phyloP scores from a whole-genome alignment of 2,888 invertebrate species.

The Autographa gamma region DNA sequence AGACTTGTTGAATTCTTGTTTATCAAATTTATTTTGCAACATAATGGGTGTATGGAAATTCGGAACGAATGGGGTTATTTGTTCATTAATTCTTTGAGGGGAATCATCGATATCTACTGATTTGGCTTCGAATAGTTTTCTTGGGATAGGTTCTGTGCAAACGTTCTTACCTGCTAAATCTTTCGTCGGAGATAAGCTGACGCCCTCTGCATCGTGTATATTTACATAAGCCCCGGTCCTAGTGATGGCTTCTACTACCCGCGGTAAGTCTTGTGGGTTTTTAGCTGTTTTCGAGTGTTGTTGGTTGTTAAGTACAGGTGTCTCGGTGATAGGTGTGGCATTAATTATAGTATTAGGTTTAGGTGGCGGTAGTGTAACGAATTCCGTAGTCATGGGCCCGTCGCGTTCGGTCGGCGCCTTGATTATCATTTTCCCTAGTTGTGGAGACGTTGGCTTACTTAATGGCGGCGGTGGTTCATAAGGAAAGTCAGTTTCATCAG shows the following conservation, averaged over 20 bases:
- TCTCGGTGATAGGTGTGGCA: constrained; percentile 84
- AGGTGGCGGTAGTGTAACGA: constrained; percentile 88
- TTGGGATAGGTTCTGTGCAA: constrained; percentile 69
- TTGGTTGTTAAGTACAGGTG: constrained; percentile 66
- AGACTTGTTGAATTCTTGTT: constrained; percentile 69
- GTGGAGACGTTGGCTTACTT: constrained; percentile 90
- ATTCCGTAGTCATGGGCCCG: constrained; percentile 87
- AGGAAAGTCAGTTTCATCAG: constrained; percentile 85
- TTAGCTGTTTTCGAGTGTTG: constrained; percentile 71
- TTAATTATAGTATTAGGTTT: constrained; percentile 90
- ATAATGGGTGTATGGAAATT: constrained; percentile 85
- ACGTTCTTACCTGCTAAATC: constrained; percentile 92
- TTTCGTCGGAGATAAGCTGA: constrained; percentile 89
- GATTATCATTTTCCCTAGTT: constrained; percentile 90
- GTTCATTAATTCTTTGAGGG: constrained; percentile 66
- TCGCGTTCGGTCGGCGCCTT: constrained; percentile 86
- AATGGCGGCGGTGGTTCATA: constrained; percentile 79
- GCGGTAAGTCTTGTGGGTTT: constrained; percentile 78
- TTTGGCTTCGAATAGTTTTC: constrained; percentile 65
- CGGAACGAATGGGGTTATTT: constrained; percentile 82
- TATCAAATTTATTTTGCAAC: constrained; percentile 77
- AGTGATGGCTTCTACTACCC: constrained; percentile 84
- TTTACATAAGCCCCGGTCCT: constrained; percentile 92
- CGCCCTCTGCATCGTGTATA: constrained; percentile 90
- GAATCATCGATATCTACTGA: constrained; percentile 62